Base-by-base conservation (phyloP, 2,113 vertebrate species). In the Macaca mulatta region DNA sequence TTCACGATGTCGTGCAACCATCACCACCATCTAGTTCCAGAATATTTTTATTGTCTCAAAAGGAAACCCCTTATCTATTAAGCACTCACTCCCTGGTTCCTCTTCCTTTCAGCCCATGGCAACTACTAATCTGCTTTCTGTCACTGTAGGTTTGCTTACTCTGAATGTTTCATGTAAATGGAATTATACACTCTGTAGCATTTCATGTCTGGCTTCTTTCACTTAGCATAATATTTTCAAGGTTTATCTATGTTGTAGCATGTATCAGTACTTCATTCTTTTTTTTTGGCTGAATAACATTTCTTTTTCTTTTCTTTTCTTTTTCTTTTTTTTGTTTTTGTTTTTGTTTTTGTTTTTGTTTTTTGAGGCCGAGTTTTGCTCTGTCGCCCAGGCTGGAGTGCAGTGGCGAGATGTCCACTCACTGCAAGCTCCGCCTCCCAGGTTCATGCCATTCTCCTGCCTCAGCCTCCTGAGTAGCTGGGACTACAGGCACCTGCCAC, bases 231-330 rank as follows among this genome's bases (percentile, higher is more conserved):
- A 61, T 27, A 52, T 64, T 96, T 95, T 90, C 61, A 80, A 87
- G 40, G 75, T 40, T 70, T 77, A 77, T 17, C 10, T 55, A n/a
- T 52, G 48, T 64, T 30, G 55, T 50, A 45, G 38, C 48, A 45
- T 22, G 17, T n/a, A 55, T 45, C n/a, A n/a, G 13, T 14, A 77
- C 50, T 88, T 43, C 38, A n/a, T 78, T 93, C 18, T 48, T 97
- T 90, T 94, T 94, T 78, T 48, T 52, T 9, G 59, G 70, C 38
- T 84, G 48, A 93, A 45, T 97, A 81, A 81, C 93, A 87, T 79
- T 83, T 78, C 43, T 88, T n/a, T n/a, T 50, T 3, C 48, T 50
- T 50, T 50, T 3, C 48, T 50, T 50, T 50, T 50, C 3, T 13
- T 48, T 48, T 48, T 3, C 1, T 45, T 45, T 9, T 45, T 2